Base-by-base conservation (phyloP, 92 coral and sea anemone genomes). In the Ricordea florida region DNA sequence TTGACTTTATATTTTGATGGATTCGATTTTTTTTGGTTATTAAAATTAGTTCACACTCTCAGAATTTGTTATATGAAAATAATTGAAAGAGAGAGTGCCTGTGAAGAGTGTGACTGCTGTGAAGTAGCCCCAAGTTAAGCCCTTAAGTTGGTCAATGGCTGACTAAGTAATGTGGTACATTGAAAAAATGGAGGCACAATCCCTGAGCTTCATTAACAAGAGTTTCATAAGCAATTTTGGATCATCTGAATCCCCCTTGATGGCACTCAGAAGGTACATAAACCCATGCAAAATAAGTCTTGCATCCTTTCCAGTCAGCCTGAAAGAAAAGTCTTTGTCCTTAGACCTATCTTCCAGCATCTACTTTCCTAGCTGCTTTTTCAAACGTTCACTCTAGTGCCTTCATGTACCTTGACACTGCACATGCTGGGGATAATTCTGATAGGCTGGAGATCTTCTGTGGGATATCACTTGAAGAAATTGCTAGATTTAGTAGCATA, bases 301-400 rank as follows among this genome's bases (percentile, higher is more conserved):
- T 5, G 91, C 85, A 46, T 85, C 88, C 50, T 85, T 77, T 6
- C 89, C 89, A 35, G 86, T 85, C 22, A 90, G 72, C 43, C 91
- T 52, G 51, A 85, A 81, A 32, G 78, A 55, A 64, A 90, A 75
- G 43, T 46, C 69, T 74, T 86, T 76, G 13, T 73, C 79, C 38
- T 67, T 55, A 3, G 65, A 1, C 33, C 90, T 40, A 23, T 78
- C 90, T 0, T 88, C 86, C 10, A 73, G 11, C 80, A 83, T 31
- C 87, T 86, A 83, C 72, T 82, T 82, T 0, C n/a, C 69, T 5
- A 76, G 74, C 35, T 77, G 82, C 21, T 87, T 87, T 17, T 72
- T 87, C 37, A 87, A n/a, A 1, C 81, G 37, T 1, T 40, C 72
- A n/a, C 21, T 55, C 59, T 31, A 76, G 13, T 1, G 85, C 85